phyloP scores from a whole-genome alignment of 2,888 invertebrate species.

The Lasioglossum villosulum region DNA sequence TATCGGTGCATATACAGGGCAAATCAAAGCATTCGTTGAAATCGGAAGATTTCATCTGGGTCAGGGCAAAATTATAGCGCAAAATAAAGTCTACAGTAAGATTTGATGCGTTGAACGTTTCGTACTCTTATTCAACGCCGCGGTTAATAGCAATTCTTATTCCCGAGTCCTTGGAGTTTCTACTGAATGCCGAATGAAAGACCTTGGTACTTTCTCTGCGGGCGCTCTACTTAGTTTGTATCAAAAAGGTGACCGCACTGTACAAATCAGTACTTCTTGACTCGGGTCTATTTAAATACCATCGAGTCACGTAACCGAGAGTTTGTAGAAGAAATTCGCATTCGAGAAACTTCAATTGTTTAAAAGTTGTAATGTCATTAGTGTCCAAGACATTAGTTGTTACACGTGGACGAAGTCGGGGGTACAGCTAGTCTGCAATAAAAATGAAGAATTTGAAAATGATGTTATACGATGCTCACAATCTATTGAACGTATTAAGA shows the following conservation, averaged over 20 bases:
- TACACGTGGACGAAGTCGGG: too few relatives aligned
- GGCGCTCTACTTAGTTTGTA: not conserved
- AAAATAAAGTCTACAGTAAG: not conserved
- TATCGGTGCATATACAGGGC: too few relatives aligned
- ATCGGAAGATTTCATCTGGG: not conserved
- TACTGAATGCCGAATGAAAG: conserved; percentile 14
- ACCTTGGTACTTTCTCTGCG: conserved; percentile 36
- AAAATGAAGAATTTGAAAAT: too few relatives aligned
- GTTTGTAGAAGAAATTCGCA: too few relatives aligned
- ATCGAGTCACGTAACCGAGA: not conserved
- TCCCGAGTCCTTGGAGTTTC: conserved; percentile 29
- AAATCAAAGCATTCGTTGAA: not conserved
- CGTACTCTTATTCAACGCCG: not conserved
- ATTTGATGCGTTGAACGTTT: not conserved
- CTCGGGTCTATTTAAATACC: not conserved
- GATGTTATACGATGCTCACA: too few relatives aligned
- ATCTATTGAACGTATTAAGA: too few relatives aligned
- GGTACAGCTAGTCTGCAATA: too few relatives aligned
- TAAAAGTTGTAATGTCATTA: too few relatives aligned
- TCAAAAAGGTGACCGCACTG: not conserved
- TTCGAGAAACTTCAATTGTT: too few relatives aligned
- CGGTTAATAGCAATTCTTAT: conserved; percentile 12
- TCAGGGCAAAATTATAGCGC: not conserved
- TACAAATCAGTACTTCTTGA: not conserved
- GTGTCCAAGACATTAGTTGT: too few relatives aligned